Evolutionary conservation across 2,113 vertebrate genomes (phyloP).

Genomic region (Tachysurus fulvidraco): DNA sequence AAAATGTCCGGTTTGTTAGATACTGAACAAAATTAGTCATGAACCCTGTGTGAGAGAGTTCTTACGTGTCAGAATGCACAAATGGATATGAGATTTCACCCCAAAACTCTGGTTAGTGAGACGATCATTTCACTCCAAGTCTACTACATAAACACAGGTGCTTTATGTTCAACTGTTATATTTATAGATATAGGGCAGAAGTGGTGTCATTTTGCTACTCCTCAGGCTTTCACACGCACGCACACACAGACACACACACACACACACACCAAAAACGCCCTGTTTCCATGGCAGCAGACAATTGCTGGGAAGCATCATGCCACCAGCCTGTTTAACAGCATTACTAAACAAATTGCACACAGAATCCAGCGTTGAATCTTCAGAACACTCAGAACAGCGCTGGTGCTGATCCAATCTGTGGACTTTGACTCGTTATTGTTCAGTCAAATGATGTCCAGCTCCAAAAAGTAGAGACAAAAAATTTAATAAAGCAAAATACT

Average conservation of each 20-base stretch:
- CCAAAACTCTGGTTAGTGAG: too few species aligned
- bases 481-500: neutral
- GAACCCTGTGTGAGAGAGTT: too few species aligned
- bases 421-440: neutral
- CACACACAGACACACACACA: conserved; percentile 4
- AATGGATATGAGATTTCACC: too few species aligned
- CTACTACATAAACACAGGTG: too few species aligned
- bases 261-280: conserved; percentile 12
- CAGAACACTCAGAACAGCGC: neutral
- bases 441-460: neutral
- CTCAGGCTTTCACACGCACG: neutral
- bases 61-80: too few species aligned
- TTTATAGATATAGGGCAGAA: too few species aligned
- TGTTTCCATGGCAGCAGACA: conserved; percentile 69
- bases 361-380: neutral
- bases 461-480: neutral
- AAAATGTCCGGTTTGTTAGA: too few species aligned
- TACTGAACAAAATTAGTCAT: too few species aligned
- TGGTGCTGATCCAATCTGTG: neutral
- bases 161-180: too few species aligned
- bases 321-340: conserved; percentile 31
- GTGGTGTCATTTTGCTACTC: neutral
- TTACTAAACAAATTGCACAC: neutral
- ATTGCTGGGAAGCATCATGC: conserved; percentile 13
- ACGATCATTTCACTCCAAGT: too few species aligned